Evolutionary conservation across 2,113 vertebrate genomes (phyloP).

Genomic region (Nanorana parkeri): DNA sequence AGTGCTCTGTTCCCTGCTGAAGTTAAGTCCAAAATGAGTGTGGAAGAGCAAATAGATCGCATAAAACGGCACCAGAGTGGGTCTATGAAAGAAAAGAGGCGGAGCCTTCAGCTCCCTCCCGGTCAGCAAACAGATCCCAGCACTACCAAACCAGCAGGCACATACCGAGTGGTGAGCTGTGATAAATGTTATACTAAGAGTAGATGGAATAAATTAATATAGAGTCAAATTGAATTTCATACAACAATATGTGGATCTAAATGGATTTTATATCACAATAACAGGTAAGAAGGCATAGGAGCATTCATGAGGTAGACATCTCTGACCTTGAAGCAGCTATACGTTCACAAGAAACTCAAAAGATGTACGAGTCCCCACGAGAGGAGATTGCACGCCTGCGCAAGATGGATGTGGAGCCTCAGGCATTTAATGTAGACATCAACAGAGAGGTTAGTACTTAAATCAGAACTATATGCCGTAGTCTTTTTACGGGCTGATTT

Average conservation of each 20-base stretch:
- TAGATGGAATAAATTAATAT: no score
- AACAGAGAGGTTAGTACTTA: slow-evolving; percentile 77
- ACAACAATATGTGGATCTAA: no score
- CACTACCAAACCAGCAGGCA: slow-evolving; percentile 66
- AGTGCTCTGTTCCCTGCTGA: slow-evolving; percentile 84
- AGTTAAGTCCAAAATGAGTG: slow-evolving; percentile 90
- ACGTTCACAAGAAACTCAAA: slow-evolving; percentile 72
- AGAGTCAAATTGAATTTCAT: no score
- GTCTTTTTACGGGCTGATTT: no score
- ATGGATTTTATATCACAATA: no score
- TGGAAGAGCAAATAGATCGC: slow-evolving; percentile 92
- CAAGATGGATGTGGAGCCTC: slow-evolving; percentile 83
- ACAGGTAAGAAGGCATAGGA: slow-evolving; percentile 88
- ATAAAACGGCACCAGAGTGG: slow-evolving; percentile 90
- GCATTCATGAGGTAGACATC: slow-evolving; percentile 94
- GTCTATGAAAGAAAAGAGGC: slow-evolving; percentile 88
- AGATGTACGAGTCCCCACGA: slow-evolving; percentile 84
- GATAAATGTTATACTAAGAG: no score
- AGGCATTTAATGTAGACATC: slow-evolving; percentile 82
- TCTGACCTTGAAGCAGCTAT: slow-evolving; percentile 90
- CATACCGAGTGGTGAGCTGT: slow-evolving; percentile 87
- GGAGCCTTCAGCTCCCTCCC: slow-evolving; percentile 86
- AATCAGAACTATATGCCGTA: background rate
- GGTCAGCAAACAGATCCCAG: slow-evolving; percentile 71
- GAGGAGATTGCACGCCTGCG: slow-evolving; percentile 92